Conservation (phyloP, 2,113 vertebrate species). For the Neolamprologus hecqui region DNA sequence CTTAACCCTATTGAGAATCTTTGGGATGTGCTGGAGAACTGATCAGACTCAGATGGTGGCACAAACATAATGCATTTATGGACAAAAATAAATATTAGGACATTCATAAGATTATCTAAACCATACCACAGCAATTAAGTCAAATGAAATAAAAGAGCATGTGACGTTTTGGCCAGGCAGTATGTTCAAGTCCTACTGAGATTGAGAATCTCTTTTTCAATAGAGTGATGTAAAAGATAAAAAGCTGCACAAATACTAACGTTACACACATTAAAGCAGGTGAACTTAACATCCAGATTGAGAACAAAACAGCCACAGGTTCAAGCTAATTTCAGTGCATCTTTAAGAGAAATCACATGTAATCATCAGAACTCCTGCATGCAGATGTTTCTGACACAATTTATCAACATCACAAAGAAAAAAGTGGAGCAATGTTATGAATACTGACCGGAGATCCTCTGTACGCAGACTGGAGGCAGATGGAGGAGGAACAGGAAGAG, state of each 20-base stretch:
- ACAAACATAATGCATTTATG: not conserved
- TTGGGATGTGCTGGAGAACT: not conserved
- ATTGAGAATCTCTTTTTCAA: not conserved
- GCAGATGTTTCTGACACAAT: not conserved
- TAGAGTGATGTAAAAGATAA: not conserved
- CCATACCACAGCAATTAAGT: not conserved
- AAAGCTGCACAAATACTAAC: not conserved
- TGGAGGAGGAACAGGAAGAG: not conserved
- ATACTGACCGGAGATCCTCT: constrained; percentile 99
- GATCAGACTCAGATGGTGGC: not conserved
- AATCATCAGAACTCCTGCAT: not conserved
- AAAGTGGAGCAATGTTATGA: not conserved
- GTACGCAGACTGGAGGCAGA: constrained; percentile 80
- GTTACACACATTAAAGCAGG: not conserved
- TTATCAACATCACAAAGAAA: not conserved
- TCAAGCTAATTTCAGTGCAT: not conserved
- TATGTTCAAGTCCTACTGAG: not conserved
- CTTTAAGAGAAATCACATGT: not conserved
- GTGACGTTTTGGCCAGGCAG: not conserved
- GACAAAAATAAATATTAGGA: not conserved
- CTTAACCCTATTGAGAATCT: not conserved
- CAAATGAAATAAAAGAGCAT: not conserved
- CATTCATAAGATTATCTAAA: not conserved
- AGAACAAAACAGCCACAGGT: not conserved
- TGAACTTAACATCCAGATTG: not conserved